Base-by-base conservation (phyloP, 2,888 invertebrate species). In the Melinopterus prodromus region DNA sequence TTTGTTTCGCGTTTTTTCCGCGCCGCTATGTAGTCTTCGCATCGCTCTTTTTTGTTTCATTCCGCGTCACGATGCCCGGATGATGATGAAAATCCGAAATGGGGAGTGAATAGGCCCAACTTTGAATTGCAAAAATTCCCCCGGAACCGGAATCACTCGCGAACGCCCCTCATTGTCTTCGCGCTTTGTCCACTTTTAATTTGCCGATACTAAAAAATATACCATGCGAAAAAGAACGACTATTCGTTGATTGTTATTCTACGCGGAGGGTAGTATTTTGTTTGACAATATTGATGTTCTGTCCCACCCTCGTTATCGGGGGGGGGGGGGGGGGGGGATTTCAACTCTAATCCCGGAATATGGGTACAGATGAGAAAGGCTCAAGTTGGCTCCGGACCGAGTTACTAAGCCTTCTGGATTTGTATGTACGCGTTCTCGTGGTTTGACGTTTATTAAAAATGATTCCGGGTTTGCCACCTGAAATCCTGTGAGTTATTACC, bases 361-460 rank as follows among this genome's bases (percentile, higher is more conserved):
- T 53, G 53, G 53, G 53, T 9, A 53, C 53, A 53, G 53, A 53
- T 53, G 53, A 53, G 53, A 53, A 53, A 53, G 2, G 53, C 53
- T 53, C 53, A 53, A 53, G 53, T 53, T 53, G 53, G 53, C 53
- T 53, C 53, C 53, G 53, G 9, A 12, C 2, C 53, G 53, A 9
- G 53, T 53, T 53, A 12, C 12, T 9, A 53, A 53, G 53, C 53
- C 53, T 53, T 53, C 12, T 53, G 53, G 53, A 53, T 53, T 53
- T 53, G 53, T 53, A 53, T 53, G 53, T 53, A 53, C 53, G 53
- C 53, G 53, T 53, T 53, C 53, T 7, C 12, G 53, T 12, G 53
- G 53, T 53, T 53, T 53, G 53, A 53, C 53, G 53, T 53, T 53
- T 53, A 53, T 53, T 53, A 53, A 53, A 53, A 53, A 53, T 53